phyloP scores from a whole-genome alignment of 2,888 invertebrate genomes.

The Synergus japonicus region DNA sequence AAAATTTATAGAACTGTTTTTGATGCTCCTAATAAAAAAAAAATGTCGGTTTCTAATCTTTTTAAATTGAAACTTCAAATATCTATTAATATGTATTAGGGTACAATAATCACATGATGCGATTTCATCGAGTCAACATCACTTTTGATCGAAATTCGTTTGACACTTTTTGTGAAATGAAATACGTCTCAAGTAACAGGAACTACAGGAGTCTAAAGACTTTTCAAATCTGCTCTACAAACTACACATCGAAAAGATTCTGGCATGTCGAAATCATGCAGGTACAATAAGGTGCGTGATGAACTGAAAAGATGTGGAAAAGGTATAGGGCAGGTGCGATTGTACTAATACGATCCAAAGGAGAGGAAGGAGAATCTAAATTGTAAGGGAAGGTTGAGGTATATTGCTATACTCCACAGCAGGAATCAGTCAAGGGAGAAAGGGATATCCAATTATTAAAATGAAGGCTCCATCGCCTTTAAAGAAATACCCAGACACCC shows the following conservation, averaged over 20 bases:
- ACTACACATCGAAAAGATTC: constrained; percentile 13
- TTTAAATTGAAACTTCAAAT: no score
- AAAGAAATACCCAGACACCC: constrained; percentile 62
- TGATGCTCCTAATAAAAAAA: no score
- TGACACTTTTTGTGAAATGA: constrained; percentile 15
- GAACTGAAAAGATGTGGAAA: constrained; percentile 61
- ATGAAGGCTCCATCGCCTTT: constrained; percentile 75
- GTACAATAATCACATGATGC: background rate
- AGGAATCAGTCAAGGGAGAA: constrained; percentile 53
- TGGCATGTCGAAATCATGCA: background rate
- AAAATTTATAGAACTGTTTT: no score
- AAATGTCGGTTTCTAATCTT: no score
- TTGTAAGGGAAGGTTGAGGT: constrained; percentile 11
- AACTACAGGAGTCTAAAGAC: background rate
- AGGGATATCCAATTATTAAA: constrained; percentile 75
- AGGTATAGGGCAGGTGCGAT: constrained; percentile 74
- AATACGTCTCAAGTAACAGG: constrained; percentile 1
- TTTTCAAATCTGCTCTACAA: constrained; percentile 22
- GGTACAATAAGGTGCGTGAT: constrained; percentile 49
- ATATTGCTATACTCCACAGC: constrained; percentile 45
- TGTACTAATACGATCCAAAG: constrained; percentile 58
- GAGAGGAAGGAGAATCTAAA: constrained; percentile 49
- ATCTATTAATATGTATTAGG: background rate
- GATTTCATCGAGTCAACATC: constrained; percentile 24
- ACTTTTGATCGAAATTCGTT: constrained; percentile 20